Evolutionary conservation across 2,113 vertebrate species (phyloP).

Genomic region (Maccullochella peelii): DNA sequence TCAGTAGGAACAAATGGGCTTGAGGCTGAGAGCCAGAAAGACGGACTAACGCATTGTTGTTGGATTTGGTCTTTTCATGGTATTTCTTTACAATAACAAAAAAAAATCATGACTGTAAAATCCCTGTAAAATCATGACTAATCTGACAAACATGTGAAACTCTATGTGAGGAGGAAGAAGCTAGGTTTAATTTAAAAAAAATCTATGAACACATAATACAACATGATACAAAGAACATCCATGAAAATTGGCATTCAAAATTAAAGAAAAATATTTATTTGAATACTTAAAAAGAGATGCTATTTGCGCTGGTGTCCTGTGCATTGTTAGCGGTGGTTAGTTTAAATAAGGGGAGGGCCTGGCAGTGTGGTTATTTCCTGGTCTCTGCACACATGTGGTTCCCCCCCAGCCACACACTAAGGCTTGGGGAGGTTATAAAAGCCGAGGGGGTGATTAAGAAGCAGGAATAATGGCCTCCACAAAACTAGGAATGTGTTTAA

Average conservation of each 20-base stretch:
- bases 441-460: slow-evolving; percentile 85
- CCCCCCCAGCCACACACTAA: slow-evolving; percentile 76
- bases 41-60: too few species aligned
- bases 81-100: background rate
- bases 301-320: background rate
- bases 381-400: slow-evolving; percentile 82
- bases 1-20: background rate
- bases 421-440: slow-evolving; percentile 83
- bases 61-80: background rate
- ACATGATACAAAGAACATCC: background rate
- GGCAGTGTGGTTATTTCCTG: slow-evolving; percentile 71
- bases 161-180: background rate
- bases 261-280: background rate
- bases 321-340: slow-evolving; percentile 51
- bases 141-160: background rate
- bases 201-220: background rate
- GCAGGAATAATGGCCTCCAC: slow-evolving; percentile 85
- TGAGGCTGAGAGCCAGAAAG: background rate
- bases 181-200: background rate
- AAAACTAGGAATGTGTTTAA: slow-evolving; percentile 86
- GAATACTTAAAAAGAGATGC: background rate
- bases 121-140: background rate
- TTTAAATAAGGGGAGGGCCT: slow-evolving; percentile 68
- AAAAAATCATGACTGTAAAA: too few species aligned
- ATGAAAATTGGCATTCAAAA: background rate